A percentile compares a stretch with the other conserved stretches of the same genome.
phyloP scores from a whole-genome alignment of 2,797 vertebrate genomes.

The Anguilla marmorata region DNA sequence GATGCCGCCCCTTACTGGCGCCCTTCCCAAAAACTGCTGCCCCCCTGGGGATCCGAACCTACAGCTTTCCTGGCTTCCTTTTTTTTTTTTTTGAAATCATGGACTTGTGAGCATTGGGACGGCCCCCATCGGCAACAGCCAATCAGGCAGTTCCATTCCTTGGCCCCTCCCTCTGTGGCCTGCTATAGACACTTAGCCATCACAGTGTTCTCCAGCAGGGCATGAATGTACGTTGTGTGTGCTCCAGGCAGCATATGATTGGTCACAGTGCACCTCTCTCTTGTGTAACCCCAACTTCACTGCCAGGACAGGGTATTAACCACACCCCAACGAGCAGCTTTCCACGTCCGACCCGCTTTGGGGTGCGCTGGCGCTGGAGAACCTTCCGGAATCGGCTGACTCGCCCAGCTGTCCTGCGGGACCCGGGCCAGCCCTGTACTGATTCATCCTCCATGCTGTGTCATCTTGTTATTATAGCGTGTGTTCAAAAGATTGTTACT shows the following conservation, averaged over 20 bases:
- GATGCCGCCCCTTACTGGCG: not conserved
- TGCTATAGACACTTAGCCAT: not conserved
- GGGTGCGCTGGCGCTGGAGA: not conserved
- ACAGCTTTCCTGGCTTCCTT: too few species aligned
- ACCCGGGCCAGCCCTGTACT: not conserved
- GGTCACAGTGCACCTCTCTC: constrained; percentile 8
- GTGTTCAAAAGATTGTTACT: not conserved
- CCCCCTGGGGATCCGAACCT: too few species aligned
- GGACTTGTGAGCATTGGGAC: too few species aligned
- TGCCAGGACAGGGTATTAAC: not conserved
- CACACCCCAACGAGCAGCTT: not conserved
- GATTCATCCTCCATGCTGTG: not conserved
- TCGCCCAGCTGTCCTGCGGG: not conserved
- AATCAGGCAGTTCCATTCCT: not conserved
- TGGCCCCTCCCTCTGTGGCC: not conserved
- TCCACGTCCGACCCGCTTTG: not conserved
- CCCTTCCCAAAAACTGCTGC: not conserved
- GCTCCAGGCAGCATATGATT: not conserved
- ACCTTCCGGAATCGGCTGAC: not conserved
- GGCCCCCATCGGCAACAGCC: not conserved
- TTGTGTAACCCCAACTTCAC: not conserved
- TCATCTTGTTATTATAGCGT: not conserved
- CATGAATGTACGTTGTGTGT: not conserved
- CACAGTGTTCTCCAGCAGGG: not conserved
- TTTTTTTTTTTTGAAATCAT: too few species aligned